phyloP scores from a whole-genome alignment of 2,888 invertebrate genomes.

The Eupithecia dodoneata region DNA sequence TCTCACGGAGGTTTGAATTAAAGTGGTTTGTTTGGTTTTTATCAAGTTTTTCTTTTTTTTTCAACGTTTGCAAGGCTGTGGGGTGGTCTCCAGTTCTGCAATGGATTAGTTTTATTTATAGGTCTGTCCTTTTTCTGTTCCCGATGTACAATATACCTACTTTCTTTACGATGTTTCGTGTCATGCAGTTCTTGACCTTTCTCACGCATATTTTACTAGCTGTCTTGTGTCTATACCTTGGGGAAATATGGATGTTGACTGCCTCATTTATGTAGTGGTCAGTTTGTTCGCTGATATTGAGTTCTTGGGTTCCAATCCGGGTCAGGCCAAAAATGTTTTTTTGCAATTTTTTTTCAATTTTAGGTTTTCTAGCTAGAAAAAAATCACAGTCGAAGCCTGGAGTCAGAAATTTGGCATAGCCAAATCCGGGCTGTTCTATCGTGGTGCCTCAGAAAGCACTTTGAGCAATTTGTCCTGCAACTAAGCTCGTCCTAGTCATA shows the following conservation, averaged over 20 bases:
- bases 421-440: no score
- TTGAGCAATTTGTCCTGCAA: no score
- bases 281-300: no score
- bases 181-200: neutral
- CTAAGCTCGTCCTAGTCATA: no score
- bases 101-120: neutral
- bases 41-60: neutral
- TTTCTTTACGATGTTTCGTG: neutral
- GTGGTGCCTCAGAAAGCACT: no score
- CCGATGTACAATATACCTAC: neutral
- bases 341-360: no score
- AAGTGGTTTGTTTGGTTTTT: neutral
- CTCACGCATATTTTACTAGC: neutral
- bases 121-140: neutral
- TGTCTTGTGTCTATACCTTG: neutral
- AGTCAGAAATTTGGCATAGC: no score
- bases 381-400: no score
- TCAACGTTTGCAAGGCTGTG: neutral
- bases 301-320: no score
- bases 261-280: no score
- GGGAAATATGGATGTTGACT: neutral
- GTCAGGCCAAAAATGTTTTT: no score
- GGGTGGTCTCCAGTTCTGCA: neutral
- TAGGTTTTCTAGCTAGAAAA: no score
- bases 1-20: neutral